A percentile compares a stretch with the other conserved stretches of the same genome.
These are phyloP conservation scores for Morpho helenor DNA, from an alignment of 2,888 invertebrate genomes.

Conservation along the genomic window DNA sequence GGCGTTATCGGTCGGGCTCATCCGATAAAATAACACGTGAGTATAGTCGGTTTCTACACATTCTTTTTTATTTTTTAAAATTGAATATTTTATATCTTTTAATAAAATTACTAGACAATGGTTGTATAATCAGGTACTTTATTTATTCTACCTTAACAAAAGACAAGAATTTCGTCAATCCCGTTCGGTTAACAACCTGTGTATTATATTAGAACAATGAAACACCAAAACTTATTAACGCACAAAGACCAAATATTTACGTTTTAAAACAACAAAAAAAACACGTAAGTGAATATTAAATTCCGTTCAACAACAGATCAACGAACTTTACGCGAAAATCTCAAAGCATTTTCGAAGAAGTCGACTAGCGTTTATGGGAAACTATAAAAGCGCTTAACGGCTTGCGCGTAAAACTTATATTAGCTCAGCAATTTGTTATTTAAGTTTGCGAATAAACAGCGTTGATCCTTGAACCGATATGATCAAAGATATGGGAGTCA, in stretches of 20 bases:
- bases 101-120: too few species aligned
- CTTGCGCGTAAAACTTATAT: conserved; percentile 16
- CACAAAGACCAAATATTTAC: not conserved
- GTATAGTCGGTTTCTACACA: too few species aligned
- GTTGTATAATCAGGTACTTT: too few species aligned
- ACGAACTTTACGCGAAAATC: conserved; percentile 32
- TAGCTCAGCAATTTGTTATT: conserved; percentile 23
- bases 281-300: conserved; percentile 3
- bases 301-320: conserved; percentile 24
- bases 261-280: not conserved
- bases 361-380: not conserved
- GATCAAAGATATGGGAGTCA: conserved; percentile 42
- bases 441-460: conserved; percentile 24
- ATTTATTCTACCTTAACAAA: too few species aligned
- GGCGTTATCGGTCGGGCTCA: too few species aligned
- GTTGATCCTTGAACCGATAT: conserved; percentile 41
- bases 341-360: conserved; percentile 29
- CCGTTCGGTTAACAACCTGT: too few species aligned
- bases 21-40: too few species aligned
- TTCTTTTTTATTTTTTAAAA: too few species aligned
- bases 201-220: too few species aligned
- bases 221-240: too few species aligned
- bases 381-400: conserved; percentile 13
- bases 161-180: too few species aligned
- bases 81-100: too few species aligned